Percentiles rank a stretch among this genome's conserved stretches.
phyloP scores from a whole-genome alignment of 2,888 invertebrate genomes.

The Oligia fasciuncula region DNA sequence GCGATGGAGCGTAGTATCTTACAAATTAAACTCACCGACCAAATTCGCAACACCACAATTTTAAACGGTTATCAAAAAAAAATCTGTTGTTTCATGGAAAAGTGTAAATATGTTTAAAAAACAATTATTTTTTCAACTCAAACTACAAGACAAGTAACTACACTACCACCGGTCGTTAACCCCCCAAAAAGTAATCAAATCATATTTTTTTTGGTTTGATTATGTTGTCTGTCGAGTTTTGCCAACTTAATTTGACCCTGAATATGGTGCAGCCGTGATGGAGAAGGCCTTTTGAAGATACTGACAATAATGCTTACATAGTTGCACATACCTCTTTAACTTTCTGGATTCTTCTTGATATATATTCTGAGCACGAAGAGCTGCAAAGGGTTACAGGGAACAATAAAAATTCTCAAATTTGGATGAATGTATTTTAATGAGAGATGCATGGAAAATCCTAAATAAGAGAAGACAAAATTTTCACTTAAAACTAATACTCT shows the following conservation, averaged over 20 bases:
- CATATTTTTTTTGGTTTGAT: no score
- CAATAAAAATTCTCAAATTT: conserved; percentile 7
- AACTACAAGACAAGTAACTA: no score
- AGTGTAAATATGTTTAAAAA: no score
- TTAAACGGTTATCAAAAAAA: no score
- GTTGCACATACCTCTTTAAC: no score
- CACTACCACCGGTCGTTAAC: no score
- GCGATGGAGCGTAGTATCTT: no score
- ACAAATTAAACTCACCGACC: no score
- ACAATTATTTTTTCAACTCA: background rate
- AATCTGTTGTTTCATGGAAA: no score
- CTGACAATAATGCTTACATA: background rate
- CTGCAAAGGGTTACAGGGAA: background rate
- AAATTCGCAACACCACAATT: no score
- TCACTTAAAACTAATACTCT: conserved; percentile 20
- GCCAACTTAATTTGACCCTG: background rate
- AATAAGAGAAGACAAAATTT: background rate
- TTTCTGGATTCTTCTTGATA: background rate
- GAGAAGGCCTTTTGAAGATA: background rate
- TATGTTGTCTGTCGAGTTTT: background rate
- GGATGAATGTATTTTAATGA: conserved; percentile 18
- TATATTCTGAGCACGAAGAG: background rate
- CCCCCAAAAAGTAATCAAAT: no score
- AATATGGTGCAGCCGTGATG: background rate
- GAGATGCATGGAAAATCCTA: background rate